These are phyloP conservation scores for Eubucco bourcierii DNA, from an alignment of 2,113 vertebrate genomes.

Conservation along the genomic window DNA sequence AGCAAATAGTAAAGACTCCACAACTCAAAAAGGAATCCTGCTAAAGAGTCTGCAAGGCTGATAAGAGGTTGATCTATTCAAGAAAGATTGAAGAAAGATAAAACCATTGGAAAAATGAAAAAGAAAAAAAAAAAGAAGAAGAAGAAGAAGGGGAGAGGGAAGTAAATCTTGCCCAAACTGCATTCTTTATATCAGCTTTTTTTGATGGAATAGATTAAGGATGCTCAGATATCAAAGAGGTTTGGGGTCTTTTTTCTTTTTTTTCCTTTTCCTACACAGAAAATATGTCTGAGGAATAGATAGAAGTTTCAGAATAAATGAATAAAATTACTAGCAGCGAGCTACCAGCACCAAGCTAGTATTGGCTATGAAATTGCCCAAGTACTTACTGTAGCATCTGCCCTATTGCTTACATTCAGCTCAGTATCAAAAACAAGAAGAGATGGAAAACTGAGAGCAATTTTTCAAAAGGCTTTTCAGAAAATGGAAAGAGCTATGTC, in stretches of 20 bases:
- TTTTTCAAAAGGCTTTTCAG: slow-evolving; percentile 7
- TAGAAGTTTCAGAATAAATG: slow-evolving; percentile 52
- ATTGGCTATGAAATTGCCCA: slow-evolving; percentile 24
- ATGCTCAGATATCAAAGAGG: slow-evolving; percentile 2
- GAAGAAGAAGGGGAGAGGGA: rapidly evolving
- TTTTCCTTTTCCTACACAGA: not conserved
- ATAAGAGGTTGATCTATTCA: slow-evolving; percentile 41
- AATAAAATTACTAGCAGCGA: slow-evolving; percentile 59
- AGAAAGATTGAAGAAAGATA: slow-evolving; percentile 7
- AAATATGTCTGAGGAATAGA: slow-evolving; percentile 13
- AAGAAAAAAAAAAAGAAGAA: not conserved
- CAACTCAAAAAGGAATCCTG: not conserved
- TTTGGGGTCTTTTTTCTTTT: not conserved
- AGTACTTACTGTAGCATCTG: not conserved
- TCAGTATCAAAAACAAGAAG: not conserved
- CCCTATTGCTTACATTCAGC: not conserved
- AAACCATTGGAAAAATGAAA: not conserved
- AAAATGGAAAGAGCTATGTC: not conserved
- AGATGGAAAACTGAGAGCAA: not conserved
- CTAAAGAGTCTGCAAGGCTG: not conserved
- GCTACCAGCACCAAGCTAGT: not conserved
- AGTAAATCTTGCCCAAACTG: not conserved
- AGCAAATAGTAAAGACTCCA: not conserved
- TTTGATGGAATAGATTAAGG: slow-evolving; percentile 22
- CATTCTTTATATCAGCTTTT: not conserved